Percentiles rank a stretch among this genome's conserved stretches.
phyloP scores from a whole-genome alignment of 2,113 vertebrate species.

The Phylloscopus whistleri region DNA sequence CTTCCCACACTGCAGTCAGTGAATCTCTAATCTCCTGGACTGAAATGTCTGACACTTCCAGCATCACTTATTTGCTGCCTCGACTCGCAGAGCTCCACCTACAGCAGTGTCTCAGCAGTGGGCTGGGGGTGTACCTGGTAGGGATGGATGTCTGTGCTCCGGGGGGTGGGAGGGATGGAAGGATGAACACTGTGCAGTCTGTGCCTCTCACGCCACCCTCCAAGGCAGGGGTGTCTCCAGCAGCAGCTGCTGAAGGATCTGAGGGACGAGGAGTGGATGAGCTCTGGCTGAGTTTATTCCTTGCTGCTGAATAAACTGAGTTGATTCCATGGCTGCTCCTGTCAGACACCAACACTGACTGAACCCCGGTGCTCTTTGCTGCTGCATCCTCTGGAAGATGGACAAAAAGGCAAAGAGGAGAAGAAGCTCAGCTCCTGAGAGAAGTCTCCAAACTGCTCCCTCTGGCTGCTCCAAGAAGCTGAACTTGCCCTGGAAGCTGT shows the following conservation, averaged over 20 bases:
- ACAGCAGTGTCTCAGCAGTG: background rate
- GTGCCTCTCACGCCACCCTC: background rate
- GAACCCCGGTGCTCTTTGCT: background rate
- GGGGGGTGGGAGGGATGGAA: background rate
- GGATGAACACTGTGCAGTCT: background rate
- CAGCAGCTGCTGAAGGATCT: background rate
- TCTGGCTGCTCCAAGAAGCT: background rate
- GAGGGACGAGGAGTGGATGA: background rate
- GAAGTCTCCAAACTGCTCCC: slow-evolving; percentile 18
- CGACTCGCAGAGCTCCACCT: background rate
- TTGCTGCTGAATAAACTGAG: background rate
- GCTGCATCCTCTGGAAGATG: background rate
- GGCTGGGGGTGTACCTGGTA: background rate
- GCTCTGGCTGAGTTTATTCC: background rate
- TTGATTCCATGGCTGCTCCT: background rate
- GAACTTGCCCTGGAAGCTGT: background rate
- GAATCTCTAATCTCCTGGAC: background rate
- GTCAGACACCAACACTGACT: background rate
- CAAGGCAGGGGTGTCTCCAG: background rate
- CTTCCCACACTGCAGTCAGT: background rate
- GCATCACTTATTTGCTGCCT: background rate
- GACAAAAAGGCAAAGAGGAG: background rate
- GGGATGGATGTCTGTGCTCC: background rate
- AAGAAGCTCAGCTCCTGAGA: background rate
- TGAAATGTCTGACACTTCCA: background rate